phyloP scores from a whole-genome alignment of 2,113 vertebrate species.

The Electrona antarctica region DNA sequence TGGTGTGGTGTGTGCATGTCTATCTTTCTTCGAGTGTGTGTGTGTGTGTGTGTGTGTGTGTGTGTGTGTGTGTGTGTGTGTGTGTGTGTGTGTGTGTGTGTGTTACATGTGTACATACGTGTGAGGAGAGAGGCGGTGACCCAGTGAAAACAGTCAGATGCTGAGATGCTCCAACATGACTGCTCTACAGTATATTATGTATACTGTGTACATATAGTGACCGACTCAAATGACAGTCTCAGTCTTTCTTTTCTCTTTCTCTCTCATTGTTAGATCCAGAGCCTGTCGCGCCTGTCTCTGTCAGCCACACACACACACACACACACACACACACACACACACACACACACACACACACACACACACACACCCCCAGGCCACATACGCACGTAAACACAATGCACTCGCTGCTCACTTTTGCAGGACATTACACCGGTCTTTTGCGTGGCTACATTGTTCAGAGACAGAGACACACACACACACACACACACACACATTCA shows the following conservation, averaged over 20 bases:
- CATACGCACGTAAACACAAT: slow-evolving; percentile 7
- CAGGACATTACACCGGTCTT: slow-evolving; percentile 28
- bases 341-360: slow-evolving; percentile 15
- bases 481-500: neutral
- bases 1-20: neutral
- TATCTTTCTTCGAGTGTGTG: slow-evolving; percentile 6
- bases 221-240: slow-evolving; percentile 10
- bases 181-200: no score
- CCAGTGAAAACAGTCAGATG: no score
- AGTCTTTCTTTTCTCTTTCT: slow-evolving; percentile 9
- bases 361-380: no score
- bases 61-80: slow-evolving; percentile 6
- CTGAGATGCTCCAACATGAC: no score
- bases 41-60: slow-evolving; percentile 3
- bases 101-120: neutral
- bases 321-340: slow-evolving; percentile 19
- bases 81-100: slow-evolving; percentile 14
- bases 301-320: slow-evolving; percentile 25
- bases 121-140: neutral
- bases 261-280: slow-evolving; percentile 26
- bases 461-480: neutral
- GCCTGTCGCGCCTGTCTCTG: slow-evolving; percentile 23
- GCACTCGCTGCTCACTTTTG: slow-evolving; percentile 24
- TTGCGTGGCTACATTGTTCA: slow-evolving; percentile 13
- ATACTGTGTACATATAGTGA: no score